Base-by-base conservation (phyloP, 2,113 vertebrate species). In the Xyliphius kryptos region DNA sequence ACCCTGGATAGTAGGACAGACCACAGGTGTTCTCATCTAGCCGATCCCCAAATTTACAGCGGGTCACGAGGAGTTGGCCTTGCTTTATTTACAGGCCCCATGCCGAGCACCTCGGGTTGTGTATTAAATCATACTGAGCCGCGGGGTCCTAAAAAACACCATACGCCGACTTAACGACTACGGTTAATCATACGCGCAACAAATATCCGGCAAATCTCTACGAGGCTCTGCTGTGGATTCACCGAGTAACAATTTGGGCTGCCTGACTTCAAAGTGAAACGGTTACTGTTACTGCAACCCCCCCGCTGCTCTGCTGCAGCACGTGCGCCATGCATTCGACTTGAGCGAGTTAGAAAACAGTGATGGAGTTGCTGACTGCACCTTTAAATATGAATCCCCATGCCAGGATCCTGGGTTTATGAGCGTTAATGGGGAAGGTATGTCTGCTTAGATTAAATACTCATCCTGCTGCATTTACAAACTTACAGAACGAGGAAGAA, bases 1-100 rank as follows among this genome's bases (percentile, higher is more conserved):
- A 74, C 26, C 57, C 63, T 61, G 44, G 9, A 17, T 40, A 56
- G 26, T 40, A 56, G 26, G 63, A 59, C 61, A 57, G 57, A 66
- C 66, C 52, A 60, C 63, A 62, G 74, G 68, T 74, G 56, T 61
- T 53, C 67, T 15, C 26, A 6, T 48, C 43, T 40, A 67, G 65
- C 68, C 71, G 69, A 70, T 68, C 54, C 22, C 22, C 22, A 26
- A 26, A 26, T 26, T 26, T 26, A 38, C 58, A 51, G 70, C 63
- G 67, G 59, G 69, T 68, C 72, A 70, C 21, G n/a, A 21, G 40
- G n/a, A 55, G 56, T 21, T 47, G 52, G 59, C 38, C 58, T 2
- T 32, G 56, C 62, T 38, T 19, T 63, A 51, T 36, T n/a, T 43
- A 41, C 14, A 61, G 43, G 69, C 48, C 69, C 47, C 55, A 46